Evolutionary conservation across 2,888 invertebrate genomes (phyloP).

Genomic region (Himalopsyche anomala): DNA sequence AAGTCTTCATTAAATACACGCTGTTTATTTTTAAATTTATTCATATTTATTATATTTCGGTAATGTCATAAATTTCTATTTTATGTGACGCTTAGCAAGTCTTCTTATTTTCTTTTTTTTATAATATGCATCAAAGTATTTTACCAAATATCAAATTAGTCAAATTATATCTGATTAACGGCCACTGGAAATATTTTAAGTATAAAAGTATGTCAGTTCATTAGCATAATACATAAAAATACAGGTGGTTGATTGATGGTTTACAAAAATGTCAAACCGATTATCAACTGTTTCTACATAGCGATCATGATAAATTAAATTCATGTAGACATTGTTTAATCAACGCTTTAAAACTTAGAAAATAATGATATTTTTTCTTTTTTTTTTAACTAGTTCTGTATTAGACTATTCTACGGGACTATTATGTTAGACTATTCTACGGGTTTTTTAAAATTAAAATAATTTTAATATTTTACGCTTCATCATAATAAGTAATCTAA

Average conservation of each 20-base stretch:
- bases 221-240: background rate
- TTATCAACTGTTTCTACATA: constrained; percentile 53
- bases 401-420: background rate
- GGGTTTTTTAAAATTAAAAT: too few relatives aligned
- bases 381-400: background rate
- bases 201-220: background rate
- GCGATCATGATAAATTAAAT: constrained; percentile 10
- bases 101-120: too few relatives aligned
- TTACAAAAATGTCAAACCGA: constrained; percentile 56
- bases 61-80: too few relatives aligned
- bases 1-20: too few relatives aligned
- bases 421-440: background rate
- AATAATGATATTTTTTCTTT: background rate
- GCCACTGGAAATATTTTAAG: background rate
- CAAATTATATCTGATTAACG: background rate
- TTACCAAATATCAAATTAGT: background rate
- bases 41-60: too few relatives aligned
- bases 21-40: too few relatives aligned
- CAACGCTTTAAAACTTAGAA: background rate
- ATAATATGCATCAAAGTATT: too few relatives aligned
- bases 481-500: too few relatives aligned
- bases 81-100: too few relatives aligned
- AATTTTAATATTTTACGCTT: too few relatives aligned
- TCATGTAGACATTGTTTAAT: background rate
- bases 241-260: constrained; percentile 45